Percentiles rank a stretch among this genome's conserved stretches.
Evolutionary conservation across 2,888 invertebrate species (phyloP).

Genomic region (Liopterus haemorrhoidalis): DNA sequence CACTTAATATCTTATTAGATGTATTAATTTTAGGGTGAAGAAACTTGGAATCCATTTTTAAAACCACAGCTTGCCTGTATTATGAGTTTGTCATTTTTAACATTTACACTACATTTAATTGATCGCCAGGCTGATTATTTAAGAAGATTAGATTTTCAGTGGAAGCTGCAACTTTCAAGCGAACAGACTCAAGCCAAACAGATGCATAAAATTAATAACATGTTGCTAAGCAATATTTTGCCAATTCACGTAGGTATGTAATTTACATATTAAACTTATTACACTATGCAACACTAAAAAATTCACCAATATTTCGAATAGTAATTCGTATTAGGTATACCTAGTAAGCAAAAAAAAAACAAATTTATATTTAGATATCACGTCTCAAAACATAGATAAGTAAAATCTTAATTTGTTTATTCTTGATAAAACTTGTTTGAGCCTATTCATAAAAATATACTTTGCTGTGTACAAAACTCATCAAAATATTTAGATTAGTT

Average conservation of each 20-base stretch:
- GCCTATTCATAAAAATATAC: too few species aligned
- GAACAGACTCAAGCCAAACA: constrained; percentile 82
- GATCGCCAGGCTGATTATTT: constrained; percentile 88
- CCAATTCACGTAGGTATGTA: constrained; percentile 83
- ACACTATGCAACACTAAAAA: neutral
- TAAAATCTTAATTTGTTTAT: too few species aligned
- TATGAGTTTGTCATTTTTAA: constrained; percentile 65
- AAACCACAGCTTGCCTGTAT: constrained; percentile 67
- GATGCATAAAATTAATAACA: constrained; percentile 81
- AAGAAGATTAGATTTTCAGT: constrained; percentile 73
- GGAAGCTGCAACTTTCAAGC: constrained; percentile 68
- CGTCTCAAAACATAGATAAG: too few species aligned
- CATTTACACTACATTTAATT: constrained; percentile 72
- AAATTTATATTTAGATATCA: too few species aligned
- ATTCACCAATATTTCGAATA: neutral
- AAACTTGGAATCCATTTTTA: constrained; percentile 64
- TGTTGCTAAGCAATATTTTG: constrained; percentile 85
- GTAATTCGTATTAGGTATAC: too few species aligned
- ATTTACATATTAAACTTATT: neutral
- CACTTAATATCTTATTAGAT: constrained; percentile 7
- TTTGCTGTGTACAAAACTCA: too few species aligned
- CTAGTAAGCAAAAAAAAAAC: too few species aligned
- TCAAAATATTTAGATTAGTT: too few species aligned
- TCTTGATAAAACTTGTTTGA: too few species aligned
- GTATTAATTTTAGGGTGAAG: constrained; percentile 51